Percentiles rank a stretch among this genome's conserved stretches.
phyloP scores from a whole-genome alignment of 2,888 invertebrate genomes.

The Pseudococcus jackbeardsleyi region DNA sequence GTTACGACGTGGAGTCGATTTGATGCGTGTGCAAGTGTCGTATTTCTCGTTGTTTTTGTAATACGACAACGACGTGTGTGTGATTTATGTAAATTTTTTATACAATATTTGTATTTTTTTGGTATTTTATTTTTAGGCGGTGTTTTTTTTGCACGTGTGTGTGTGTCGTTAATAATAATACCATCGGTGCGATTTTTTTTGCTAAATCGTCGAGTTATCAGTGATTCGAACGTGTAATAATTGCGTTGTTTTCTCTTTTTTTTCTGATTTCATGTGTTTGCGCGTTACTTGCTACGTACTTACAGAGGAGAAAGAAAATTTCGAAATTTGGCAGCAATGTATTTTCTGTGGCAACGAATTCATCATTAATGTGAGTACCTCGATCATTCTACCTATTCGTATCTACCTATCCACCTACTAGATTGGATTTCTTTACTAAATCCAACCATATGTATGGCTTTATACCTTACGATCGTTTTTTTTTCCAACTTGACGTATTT shows the following conservation, averaged over 20 bases:
- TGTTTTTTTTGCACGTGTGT: neutral
- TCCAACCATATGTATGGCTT: neutral
- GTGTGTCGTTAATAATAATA: slow-evolving; percentile 1
- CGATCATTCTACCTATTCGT: too few relatives aligned
- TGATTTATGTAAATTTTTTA: neutral
- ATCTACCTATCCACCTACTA: neutral
- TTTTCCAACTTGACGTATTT: too few relatives aligned
- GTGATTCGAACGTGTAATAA: slow-evolving; percentile 21
- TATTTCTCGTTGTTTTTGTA: neutral
- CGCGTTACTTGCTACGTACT: neutral
- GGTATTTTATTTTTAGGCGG: neutral
- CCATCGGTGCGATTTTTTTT: neutral
- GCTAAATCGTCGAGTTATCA: neutral
- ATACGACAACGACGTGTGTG: neutral
- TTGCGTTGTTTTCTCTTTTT: neutral
- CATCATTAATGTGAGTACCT: slow-evolving; percentile 29
- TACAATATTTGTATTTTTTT: neutral
- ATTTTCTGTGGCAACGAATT: slow-evolving; percentile 25
- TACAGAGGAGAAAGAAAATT: neutral
- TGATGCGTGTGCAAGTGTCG: slow-evolving; percentile 19
- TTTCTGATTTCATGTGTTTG: slow-evolving; percentile 19
- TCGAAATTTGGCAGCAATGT: slow-evolving; percentile 30
- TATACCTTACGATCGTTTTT: neutral
- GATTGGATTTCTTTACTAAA: neutral
- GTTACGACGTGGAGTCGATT: slow-evolving; percentile 12